Evolutionary conservation across 2,113 vertebrate genomes (phyloP), one percentile per base, ranked within the genome.

Genomic region (Clarias gariepinus): DNA sequence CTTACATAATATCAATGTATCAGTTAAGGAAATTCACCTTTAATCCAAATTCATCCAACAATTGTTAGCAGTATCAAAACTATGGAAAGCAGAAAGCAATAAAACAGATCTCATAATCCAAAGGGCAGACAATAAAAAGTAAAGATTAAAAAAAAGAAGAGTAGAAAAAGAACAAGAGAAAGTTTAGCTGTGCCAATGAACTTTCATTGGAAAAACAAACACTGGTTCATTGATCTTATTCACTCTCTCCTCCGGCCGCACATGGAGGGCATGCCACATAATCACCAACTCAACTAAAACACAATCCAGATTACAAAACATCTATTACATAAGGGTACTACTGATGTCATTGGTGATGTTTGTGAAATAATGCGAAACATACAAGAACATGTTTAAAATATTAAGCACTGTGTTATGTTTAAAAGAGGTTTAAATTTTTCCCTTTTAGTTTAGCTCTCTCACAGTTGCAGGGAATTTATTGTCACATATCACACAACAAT

Each of bases 201-300:
- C 85, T 68, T 82, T 68, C 9, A 85, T 21, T 82, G 71, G 63
- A 74, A 55, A 76, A 41, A 73, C 83, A 83, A 85, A 89, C 85
- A 79, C 12, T 16, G 25, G 12, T 19, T 66, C 86, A 81, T 86
- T 84, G 86, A 88, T 89, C 80, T 55, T 41, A 33, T 52, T 25
- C 21, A 12, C 13, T 12, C 58, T 80, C 58, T 58, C 58, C 64
- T 74, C 15, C 5, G 3, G 30, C 6, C 81, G 63, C 57, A 86
- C 33, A 47, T 47, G 53, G 60, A 30, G 47, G 66, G 19, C 47
- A 84, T 23, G 41, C 30, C 30, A 80, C 13, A 19, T 64, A 23
- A 84, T 86, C n/a, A 16, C 81, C 64, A 33, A 36, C 1, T 47
- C 11, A 61, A 82, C 55, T 10, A 33, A 15, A n/a, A 61, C 53